Conservation (phyloP, 2,797 vertebrate genomes). For the Pristis pectinata region DNA sequence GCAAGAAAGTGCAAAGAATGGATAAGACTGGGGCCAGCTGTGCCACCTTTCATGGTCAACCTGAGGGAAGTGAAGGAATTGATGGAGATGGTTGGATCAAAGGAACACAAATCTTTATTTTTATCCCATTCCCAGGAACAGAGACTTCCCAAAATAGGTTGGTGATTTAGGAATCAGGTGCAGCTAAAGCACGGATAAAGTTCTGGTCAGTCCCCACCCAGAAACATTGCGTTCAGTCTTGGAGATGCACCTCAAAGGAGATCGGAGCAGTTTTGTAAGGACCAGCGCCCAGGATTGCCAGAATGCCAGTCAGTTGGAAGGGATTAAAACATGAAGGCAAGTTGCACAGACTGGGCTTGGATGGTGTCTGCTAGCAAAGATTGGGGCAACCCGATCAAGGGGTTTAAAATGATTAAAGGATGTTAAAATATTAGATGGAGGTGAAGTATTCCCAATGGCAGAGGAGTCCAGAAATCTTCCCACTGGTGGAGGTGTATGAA, state of each 20-base stretch:
- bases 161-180: not conserved
- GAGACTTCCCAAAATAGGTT: not conserved
- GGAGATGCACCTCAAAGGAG: not conserved
- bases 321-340: not conserved
- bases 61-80: no score
- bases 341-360: not conserved
- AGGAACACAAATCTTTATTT: not conserved
- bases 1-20: not conserved
- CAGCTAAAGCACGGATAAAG: not conserved
- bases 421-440: not conserved
- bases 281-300: not conserved
- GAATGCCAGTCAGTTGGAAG: not conserved
- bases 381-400: not conserved
- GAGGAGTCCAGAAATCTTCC: not conserved
- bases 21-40: not conserved
- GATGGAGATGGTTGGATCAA: no score
- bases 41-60: not conserved
- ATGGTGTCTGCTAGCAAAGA: not conserved
- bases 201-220: not conserved
- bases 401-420: not conserved
- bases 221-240: not conserved
- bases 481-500: not conserved
- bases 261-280: no score
- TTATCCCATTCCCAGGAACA: not conserved
- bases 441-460: no score